Base-by-base conservation (phyloP, 2,888 invertebrate genomes). In the Rhimphoctona megacephalus region DNA sequence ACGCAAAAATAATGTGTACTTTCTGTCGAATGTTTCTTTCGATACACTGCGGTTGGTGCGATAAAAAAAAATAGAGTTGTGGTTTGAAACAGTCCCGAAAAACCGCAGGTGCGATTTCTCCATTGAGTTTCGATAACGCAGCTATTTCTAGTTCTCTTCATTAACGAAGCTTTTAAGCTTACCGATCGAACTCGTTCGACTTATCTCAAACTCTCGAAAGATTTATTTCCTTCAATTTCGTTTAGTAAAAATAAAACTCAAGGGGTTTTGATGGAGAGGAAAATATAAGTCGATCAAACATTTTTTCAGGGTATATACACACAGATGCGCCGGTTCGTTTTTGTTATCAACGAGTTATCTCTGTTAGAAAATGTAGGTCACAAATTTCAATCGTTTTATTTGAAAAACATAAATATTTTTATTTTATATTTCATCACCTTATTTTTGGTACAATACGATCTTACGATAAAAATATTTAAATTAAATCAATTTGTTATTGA, bases 131-230 rank as follows among this genome's bases (percentile, higher is more conserved):
- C 49, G 30, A 70, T 49, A 49, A n/a, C 73, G 57, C 52, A 46
- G 46, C 30, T 76, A 76, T 64, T 76, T 76, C 61, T 39, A 76
- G 61, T 77, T 77, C 46, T 33, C 46, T 49, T 33, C 30, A 52
- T 77, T 22, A 66, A 57, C 43, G 19, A 66, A 49, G 30, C 66
- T 66, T 33, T 46, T n/a, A 39, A 66, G 25, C 33, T 49, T 2
- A 11, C 8, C 43, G 43, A 66, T 66, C 73, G 17, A 73, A 57
- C 72, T 33, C 70, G 25, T 8, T 39, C 43, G 70, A 22, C 6
- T 73, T 36, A 22, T 52, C 54, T 39, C 33, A 14, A 22, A 22
- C 69, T 46, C 69, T 69, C 43, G 22, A 46, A 43, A 6, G 19
- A 14, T 54, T 36, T 33, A 39, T 74, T 36, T 14, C 57, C 22